Percentiles rank a stretch among this genome's conserved stretches.
Evolutionary conservation across 2,888 invertebrate species (phyloP).

Genomic region (Morpho deidamia): DNA sequence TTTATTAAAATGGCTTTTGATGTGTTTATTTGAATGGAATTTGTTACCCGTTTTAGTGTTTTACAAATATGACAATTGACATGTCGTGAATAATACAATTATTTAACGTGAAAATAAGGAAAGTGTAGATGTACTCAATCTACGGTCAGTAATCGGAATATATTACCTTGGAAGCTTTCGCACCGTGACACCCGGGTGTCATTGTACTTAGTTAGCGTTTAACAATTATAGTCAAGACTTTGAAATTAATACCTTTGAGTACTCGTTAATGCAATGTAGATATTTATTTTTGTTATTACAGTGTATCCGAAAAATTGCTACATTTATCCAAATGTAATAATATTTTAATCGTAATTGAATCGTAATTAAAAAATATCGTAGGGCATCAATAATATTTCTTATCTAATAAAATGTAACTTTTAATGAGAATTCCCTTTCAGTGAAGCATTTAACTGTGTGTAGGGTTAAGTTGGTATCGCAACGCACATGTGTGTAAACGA

Average conservation of each 20-base stretch:
- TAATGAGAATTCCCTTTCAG: constrained; percentile 33
- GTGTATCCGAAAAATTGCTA: constrained; percentile 67
- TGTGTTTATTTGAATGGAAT: constrained; percentile 49
- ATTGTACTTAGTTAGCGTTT: constrained; percentile 72
- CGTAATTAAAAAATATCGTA: constrained; percentile 32
- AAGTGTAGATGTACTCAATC: constrained; percentile 31
- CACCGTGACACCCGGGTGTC: constrained; percentile 38
- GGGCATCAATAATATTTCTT: constrained; percentile 14
- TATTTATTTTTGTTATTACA: constrained; percentile 78
- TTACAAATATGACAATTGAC: constrained; percentile 33
- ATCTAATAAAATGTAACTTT: constrained; percentile 13
- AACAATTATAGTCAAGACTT: constrained; percentile 62
- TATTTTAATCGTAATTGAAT: constrained; percentile 43
- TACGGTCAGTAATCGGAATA: constrained; percentile 23
- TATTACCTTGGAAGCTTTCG: constrained; percentile 11
- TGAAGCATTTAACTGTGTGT: constrained; percentile 65
- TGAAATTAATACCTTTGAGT: constrained; percentile 63
- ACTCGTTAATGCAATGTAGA: constrained; percentile 75
- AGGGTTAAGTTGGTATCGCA: constrained; percentile 37
- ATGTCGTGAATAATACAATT: constrained; percentile 34
- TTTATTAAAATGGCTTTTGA: constrained; percentile 48
- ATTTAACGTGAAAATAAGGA: constrained; percentile 39
- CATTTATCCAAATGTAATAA: constrained; percentile 58
- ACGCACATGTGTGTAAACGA: constrained; percentile 36
- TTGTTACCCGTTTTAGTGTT: constrained; percentile 53